Conservation (phyloP, 2,113 vertebrate species). For the Leptobrachium leishanense region DNA sequence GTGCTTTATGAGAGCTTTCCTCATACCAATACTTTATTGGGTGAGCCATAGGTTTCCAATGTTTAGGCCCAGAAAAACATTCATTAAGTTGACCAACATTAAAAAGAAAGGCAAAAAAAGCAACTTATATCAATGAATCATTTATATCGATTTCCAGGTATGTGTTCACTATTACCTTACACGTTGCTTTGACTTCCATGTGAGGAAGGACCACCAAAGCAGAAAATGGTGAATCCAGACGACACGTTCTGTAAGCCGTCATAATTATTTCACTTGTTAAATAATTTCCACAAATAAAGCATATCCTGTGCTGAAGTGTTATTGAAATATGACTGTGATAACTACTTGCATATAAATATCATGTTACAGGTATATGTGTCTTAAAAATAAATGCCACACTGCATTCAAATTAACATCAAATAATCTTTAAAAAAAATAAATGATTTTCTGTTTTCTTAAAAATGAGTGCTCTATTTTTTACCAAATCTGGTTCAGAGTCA, state of each 20-base stretch:
- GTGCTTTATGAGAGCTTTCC: no score
- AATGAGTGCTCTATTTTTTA: neutral
- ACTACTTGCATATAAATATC: neutral
- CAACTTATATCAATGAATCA: no score
- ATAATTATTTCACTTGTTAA: slow-evolving; percentile 5
- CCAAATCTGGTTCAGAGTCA: neutral
- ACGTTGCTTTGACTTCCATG: no score
- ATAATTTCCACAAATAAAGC: slow-evolving; percentile 7
- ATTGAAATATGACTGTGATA: slow-evolving; percentile 11
- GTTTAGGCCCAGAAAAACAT: no score
- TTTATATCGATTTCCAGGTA: no score
- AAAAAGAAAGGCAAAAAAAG: no score
- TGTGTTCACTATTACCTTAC: no score
- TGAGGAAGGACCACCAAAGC: no score
- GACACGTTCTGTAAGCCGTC: neutral
- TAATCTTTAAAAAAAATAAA: neutral
- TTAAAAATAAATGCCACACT: neutral
- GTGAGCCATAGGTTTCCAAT: no score
- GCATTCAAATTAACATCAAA: neutral
- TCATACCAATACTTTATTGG: no score
- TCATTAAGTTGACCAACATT: no score
- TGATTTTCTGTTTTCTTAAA: slow-evolving; percentile 18
- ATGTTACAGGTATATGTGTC: neutral
- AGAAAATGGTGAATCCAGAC: neutral
- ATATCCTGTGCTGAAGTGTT: slow-evolving; percentile 13